Evolutionary conservation across 37 sponge, comb jelly and placozoan species (phyloP).

Genomic region (Diacarnus erythraeanus): DNA sequence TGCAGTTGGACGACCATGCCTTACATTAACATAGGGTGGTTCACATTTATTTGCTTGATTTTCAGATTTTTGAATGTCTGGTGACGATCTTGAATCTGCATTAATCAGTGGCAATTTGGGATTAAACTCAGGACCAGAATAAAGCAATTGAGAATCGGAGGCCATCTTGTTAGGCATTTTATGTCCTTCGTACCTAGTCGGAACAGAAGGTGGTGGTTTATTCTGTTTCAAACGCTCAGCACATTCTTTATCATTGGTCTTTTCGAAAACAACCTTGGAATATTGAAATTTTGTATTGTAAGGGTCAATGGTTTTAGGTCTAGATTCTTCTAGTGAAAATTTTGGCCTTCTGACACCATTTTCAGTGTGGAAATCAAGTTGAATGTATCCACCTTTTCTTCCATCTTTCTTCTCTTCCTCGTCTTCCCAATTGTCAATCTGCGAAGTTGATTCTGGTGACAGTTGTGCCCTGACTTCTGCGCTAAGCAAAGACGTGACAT

Average conservation of each 20-base stretch:
- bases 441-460: background rate
- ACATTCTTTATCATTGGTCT: background rate
- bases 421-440: background rate
- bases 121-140: background rate
- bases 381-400: background rate
- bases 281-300: background rate
- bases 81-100: background rate
- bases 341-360: background rate
- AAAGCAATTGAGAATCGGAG: background rate
- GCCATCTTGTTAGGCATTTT: background rate
- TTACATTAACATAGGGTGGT: slow-evolving; percentile 6
- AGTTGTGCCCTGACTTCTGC: background rate
- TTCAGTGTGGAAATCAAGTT: slow-evolving; percentile 3
- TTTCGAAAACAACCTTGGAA: slow-evolving; percentile 16
- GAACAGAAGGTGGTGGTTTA: slow-evolving; percentile 5
- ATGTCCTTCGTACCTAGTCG: background rate
- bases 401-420: background rate
- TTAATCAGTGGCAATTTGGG: background rate
- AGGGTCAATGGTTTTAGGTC: background rate
- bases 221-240: background rate
- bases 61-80: background rate
- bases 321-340: no score
- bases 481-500: background rate
- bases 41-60: background rate
- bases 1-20: background rate